Evolutionary conservation across 2,888 invertebrate genomes (phyloP).

Genomic region (Drosophila nr. perissopoda): DNA sequence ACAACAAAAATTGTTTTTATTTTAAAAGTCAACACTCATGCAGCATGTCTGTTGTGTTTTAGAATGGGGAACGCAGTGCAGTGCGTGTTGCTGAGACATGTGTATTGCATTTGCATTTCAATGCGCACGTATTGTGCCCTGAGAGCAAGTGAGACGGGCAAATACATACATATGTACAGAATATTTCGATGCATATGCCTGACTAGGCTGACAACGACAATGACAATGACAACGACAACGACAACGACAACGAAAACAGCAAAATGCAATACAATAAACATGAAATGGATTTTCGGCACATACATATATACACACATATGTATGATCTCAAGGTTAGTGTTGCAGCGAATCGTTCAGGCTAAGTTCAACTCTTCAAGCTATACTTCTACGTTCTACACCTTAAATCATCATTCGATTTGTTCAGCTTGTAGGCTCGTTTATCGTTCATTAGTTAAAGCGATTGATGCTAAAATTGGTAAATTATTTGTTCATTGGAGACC

Average conservation of each 20-base stretch:
- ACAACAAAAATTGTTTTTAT: slow-evolving; percentile 1
- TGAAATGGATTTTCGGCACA: slow-evolving; percentile 49
- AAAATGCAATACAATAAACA: slow-evolving; percentile 65
- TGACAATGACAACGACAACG: background rate
- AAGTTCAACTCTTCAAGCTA: background rate
- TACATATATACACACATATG: background rate
- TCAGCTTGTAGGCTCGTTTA: background rate
- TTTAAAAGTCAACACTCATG: slow-evolving; percentile 14
- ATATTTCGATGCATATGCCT: slow-evolving; percentile 12
- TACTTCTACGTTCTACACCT: background rate
- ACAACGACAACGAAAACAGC: slow-evolving; percentile 43
- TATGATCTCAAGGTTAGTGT: background rate
- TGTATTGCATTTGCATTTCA: slow-evolving; percentile 58
- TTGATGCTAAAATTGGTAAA: background rate
- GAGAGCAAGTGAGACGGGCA: background rate
- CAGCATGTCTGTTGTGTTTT: slow-evolving; percentile 3
- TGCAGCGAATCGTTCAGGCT: background rate
- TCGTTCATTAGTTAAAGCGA: background rate
- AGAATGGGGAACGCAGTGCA: slow-evolving; percentile 16
- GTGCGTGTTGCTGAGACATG: slow-evolving; percentile 44
- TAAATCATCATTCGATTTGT: background rate
- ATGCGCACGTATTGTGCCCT: slow-evolving; percentile 19
- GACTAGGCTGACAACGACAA: slow-evolving; percentile 15
- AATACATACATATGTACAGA: background rate
- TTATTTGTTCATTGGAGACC: background rate